Evolutionary conservation across 2,888 invertebrate species (phyloP).

Genomic region (Anagyrus pseudococci): DNA sequence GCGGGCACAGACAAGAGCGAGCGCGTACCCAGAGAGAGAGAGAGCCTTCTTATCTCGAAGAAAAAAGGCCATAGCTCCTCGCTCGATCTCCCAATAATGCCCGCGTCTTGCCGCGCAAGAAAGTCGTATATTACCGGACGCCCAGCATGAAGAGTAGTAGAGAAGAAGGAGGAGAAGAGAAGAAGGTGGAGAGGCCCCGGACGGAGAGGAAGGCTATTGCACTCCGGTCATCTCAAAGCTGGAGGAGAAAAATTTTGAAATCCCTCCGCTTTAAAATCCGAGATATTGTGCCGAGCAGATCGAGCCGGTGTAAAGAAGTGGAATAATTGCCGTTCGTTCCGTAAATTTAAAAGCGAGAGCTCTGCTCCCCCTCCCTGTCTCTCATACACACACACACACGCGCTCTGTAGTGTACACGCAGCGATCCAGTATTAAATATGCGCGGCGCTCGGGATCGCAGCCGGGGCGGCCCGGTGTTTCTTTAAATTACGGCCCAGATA

Average conservation of each 20-base stretch:
- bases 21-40: no score
- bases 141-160: no score
- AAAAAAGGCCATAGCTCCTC: no score
- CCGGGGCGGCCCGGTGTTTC: no score
- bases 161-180: no score
- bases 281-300: slow-evolving; percentile 18
- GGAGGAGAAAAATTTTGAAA: slow-evolving; percentile 17
- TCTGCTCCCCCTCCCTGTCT: neutral
- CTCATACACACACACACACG: neutral
- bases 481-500: slow-evolving; percentile 14
- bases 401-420: no score
- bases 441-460: neutral
- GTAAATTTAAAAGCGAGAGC: slow-evolving; percentile 24
- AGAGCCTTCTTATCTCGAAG: neutral
- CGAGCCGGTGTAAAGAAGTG: slow-evolving; percentile 20
- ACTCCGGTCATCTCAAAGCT: neutral
- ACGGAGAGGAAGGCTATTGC: slow-evolving; percentile 11
- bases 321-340: slow-evolving; percentile 19
- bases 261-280: neutral
- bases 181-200: neutral
- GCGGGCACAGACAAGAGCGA: no score
- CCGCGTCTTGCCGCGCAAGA: no score
- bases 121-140: no score
- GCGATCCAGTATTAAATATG: no score
- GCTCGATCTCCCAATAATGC: no score